Base-by-base conservation (phyloP, 2,113 vertebrate genomes). In the Osmerus eperlanus region DNA sequence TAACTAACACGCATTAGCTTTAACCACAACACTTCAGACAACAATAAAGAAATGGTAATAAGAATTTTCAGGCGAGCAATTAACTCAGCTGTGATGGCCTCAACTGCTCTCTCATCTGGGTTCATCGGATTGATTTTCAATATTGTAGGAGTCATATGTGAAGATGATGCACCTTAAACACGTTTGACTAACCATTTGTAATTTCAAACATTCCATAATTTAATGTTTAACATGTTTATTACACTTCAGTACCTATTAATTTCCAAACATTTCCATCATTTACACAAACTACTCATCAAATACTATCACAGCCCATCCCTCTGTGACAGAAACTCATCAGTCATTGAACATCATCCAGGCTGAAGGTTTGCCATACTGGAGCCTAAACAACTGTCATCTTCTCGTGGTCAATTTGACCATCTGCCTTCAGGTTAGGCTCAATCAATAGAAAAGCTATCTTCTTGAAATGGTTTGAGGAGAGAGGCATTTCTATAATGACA, bases 21-120 rank as follows among this genome's bases (percentile, higher is more conserved):
- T 12, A 28, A 21, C 18, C 9, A 41, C 18, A 28, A 25, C 55
- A 65, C 4, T 70, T 75, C 28, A 75, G 53, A 51, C 18, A 59
- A 70, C 59, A 41, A 65, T 53, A 36, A 36, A 51, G 54, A 75
- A 65, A 75, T 53, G 11, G 7, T 3, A 14, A 59, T 58, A 36
- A 32, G 36, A 14, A 54, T 18, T 19, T 55, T 68, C 53, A 67
- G 8, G 36, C 16, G n/a, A 21, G 56, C 3, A 21, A 18, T 47
- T 16, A 52, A 68, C 21, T 60, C 12, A 54, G 36, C 60, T 14
- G 32, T 11, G 16, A 25, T 63, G 5, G 2, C 21, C 7, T 11
- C n/a, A 1, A 19, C 56, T n/a, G n/a, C 18, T 41, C 2, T 70
- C 11, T 19, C 9, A 52, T 36, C 13, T 32, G 7, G 41, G 41